These are phyloP conservation scores for Ictidomys tridecemlineatus DNA, from an alignment of 2,113 vertebrate genomes.

Conservation along the genomic window DNA sequence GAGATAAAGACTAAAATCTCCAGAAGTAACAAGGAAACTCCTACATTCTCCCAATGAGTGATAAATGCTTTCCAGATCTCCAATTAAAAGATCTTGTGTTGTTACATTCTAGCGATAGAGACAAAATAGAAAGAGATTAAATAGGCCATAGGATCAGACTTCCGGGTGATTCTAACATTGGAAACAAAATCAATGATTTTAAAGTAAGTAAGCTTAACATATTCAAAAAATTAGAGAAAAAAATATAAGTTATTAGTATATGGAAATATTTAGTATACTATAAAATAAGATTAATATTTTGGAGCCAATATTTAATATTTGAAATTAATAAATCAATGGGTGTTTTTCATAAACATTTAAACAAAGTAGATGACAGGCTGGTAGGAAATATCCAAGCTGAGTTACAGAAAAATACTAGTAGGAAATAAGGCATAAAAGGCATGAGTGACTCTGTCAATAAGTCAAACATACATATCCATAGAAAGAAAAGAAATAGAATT, in stretches of 20 bases:
- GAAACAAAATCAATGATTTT: not conserved
- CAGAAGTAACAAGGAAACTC: not conserved
- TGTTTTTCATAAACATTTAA: not conserved
- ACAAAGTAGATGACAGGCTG: not conserved
- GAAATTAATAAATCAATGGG: not conserved
- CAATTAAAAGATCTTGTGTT: not conserved
- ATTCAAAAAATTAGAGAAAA: not conserved
- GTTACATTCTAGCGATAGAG: not conserved
- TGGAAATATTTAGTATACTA: not conserved
- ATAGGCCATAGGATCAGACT: not conserved
- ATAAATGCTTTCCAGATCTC: not conserved
- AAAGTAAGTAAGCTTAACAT: not conserved
- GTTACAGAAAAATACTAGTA: not conserved
- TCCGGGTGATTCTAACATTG: not conserved
- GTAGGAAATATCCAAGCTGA: not conserved
- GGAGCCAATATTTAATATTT: not conserved
- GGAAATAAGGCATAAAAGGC: not conserved
- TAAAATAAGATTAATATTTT: not conserved
- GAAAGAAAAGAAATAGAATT: not conserved
- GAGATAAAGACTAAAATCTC: not conserved
- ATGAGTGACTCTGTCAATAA: not conserved
- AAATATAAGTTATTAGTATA: not conserved
- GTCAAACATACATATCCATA: not conserved
- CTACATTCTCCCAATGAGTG: not conserved
- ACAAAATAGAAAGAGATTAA: not conserved